A percentile compares a stretch with the other conserved stretches of the same genome.
Evolutionary conservation across 2,113 vertebrate species (phyloP).

Genomic region (Dendropsophus ebraccatus): DNA sequence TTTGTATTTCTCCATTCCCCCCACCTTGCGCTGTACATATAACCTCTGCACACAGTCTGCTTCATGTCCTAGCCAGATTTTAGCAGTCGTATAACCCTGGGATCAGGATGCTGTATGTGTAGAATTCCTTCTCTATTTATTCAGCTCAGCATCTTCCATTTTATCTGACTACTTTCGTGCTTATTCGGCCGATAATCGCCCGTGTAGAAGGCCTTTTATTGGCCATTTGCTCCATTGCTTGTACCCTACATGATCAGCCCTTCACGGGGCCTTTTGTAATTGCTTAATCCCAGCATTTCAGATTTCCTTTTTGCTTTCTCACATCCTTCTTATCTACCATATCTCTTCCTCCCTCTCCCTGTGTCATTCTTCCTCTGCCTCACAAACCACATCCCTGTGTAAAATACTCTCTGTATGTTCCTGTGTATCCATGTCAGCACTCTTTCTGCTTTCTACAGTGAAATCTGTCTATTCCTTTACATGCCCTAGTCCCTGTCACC

Average conservation of each 20-base stretch:
- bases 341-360: conserved; percentile 5
- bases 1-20: conserved; percentile 38
- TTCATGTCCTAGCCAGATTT: neutral
- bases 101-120: neutral
- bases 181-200: too few relatives aligned
- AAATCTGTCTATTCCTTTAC: neutral
- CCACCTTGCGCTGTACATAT: conserved; percentile 27
- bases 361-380: conserved; percentile 7
- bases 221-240: neutral
- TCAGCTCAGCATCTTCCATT: conserved; percentile 13
- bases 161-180: conserved; percentile 1
- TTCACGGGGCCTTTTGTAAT: neutral
- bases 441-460: neutral
- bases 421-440: conserved; percentile 10
- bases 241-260: neutral
- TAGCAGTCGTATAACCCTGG: neutral
- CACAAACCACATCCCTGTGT: neutral
- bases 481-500: too few relatives aligned
- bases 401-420: neutral
- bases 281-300: neutral
- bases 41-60: neutral
- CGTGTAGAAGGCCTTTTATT: neutral
- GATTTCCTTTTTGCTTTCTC: neutral
- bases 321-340: neutral
- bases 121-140: neutral